A percentile compares a stretch with the other conserved stretches of the same genome.
phyloP scores from a whole-genome alignment of 2,113 vertebrate species.

The Cebus imitator region DNA sequence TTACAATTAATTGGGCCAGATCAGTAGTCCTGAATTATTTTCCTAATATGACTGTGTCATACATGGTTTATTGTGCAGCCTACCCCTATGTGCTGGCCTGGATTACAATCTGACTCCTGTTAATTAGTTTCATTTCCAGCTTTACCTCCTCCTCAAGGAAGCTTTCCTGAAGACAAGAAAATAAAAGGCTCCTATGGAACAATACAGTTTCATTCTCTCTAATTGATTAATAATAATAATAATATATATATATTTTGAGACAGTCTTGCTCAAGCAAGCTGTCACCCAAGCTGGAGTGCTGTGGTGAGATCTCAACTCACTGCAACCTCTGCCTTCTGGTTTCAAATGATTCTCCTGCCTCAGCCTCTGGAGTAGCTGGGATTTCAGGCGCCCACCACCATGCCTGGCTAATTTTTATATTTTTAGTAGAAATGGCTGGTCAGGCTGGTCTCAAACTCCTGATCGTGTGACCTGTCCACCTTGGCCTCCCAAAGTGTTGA shows the following conservation, averaged over 20 bases:
- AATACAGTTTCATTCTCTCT: neutral
- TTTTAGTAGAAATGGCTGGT: too few species aligned
- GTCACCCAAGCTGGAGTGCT: too few species aligned
- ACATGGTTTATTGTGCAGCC: neutral
- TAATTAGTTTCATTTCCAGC: neutral
- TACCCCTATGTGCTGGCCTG: neutral
- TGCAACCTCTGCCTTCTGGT: too few species aligned
- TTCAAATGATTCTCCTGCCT: too few species aligned
- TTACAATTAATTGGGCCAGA: neutral
- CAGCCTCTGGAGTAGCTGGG: too few species aligned
- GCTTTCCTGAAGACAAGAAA: neutral
- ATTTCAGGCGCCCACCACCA: too few species aligned
- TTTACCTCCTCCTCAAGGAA: neutral
- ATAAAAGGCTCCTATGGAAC: neutral
- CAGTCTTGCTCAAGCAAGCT: too few species aligned
- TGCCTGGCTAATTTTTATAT: too few species aligned
- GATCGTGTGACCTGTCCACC: too few species aligned
- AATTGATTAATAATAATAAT: neutral
- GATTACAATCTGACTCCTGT: neutral
- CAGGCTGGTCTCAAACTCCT: too few species aligned
- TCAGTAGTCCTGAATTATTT: neutral
- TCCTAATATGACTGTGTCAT: neutral
- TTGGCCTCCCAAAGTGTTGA: too few species aligned
- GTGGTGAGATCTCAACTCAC: too few species aligned
- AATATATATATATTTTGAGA: neutral